phyloP scores from a whole-genome alignment of 1,140 invertebrate genomes.

The Achroia grisella region DNA sequence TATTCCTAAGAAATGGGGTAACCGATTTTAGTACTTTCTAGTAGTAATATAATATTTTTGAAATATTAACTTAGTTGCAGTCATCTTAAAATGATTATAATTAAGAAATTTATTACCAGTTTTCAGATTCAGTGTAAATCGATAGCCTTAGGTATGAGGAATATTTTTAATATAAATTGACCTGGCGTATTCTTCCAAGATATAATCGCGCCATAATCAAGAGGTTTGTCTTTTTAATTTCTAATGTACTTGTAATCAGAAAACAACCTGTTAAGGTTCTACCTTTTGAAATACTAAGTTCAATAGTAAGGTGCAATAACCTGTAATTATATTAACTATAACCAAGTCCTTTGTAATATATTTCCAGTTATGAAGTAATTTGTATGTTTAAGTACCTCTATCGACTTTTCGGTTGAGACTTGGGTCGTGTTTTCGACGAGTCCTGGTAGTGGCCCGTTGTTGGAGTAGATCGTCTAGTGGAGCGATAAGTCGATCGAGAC shows the following conservation, averaged over 20 bases:
- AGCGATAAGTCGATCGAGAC: too few species aligned
- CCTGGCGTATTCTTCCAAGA: too few species aligned
- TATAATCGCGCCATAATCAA: neutral
- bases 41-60: conserved; percentile 4
- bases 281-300: neutral
- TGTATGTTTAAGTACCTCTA: neutral
- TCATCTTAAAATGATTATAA: conserved; percentile 8
- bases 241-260: too few species aligned
- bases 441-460: neutral
- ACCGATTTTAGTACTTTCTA: conserved; percentile 14
- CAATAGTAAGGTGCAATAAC: neutral
- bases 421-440: too few species aligned
- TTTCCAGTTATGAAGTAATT: too few species aligned
- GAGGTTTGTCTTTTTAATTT: too few species aligned
- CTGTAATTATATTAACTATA: conserved; percentile 1
- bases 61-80: conserved; percentile 9
- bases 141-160: conserved; percentile 3
- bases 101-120: conserved; percentile 9
- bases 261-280: too few species aligned
- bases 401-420: too few species aligned
- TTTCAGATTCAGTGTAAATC: conserved; percentile 13
- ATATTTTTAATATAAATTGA: too few species aligned
- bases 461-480: too few species aligned
- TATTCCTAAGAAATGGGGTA: conserved; percentile 1
- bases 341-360: too few species aligned